Base-by-base conservation (phyloP, 2,888 invertebrate genomes). In the Galerucella nymphaeae region DNA sequence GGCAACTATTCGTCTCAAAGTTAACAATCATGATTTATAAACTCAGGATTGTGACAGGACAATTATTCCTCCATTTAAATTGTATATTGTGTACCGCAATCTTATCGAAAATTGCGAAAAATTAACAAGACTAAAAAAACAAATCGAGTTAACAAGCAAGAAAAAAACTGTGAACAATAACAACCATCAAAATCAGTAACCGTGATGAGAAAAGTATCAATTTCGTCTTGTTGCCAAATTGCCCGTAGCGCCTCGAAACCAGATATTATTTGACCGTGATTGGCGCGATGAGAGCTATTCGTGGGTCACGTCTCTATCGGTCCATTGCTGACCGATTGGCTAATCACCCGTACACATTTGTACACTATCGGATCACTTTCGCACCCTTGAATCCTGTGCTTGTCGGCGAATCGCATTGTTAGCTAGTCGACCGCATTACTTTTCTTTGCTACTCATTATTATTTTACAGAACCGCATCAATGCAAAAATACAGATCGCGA, bases 281-380 rank as follows among this genome's bases (percentile, higher is more conserved):
- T 72, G 73, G 67, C 66, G 65, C 45, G 69, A 70, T 71, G 66
- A 69, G 69, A 70, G 73, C 59, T 18, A 68, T 71, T 69, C 73
- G 66, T 66, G 67, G 78, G 76, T 77, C 77, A 78, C 79, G 77
- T 78, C 71, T 77, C 68, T 68, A 73, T 62, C 80, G 77, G 53
- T 53, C 53, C 53, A 53, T 53, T 53, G 53, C 53, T 53, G 53
- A 77, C 82, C 63, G 55, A 64, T 64, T 77, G 79, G 82, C 70
- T 73, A 84, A 84, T 84, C 83, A 83, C 80, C 80, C 84, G 81
- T 77, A 77, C 79, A 82, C 81, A 84, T 83, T 84, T 81, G 83
- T 82, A 82, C 84, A 83, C 82, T 83, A 84, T 83, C 83, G 81
- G 79, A 83, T 84, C 74, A 64, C 71, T 62, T 62, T 74, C 72